Conservation (phyloP, 2,888 invertebrate genomes). For the Spodoptera exigua region DNA sequence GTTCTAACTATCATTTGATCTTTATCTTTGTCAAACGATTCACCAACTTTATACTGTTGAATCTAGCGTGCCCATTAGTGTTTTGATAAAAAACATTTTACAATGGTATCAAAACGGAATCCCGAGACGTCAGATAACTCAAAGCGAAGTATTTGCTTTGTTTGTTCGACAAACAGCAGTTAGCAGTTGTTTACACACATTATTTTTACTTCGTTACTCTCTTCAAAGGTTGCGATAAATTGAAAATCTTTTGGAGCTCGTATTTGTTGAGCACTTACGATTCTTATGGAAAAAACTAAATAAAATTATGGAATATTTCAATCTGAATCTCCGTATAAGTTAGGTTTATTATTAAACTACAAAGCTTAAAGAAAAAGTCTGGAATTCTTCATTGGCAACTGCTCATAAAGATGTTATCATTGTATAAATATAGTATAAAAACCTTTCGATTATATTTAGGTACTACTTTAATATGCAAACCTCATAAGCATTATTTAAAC, state of each 20-base stretch:
- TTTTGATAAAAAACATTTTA: slow-evolving; percentile 3
- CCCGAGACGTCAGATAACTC: slow-evolving; percentile 12
- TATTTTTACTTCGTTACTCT: slow-evolving; percentile 1
- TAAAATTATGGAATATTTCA: neutral
- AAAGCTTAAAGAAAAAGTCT: too few species aligned
- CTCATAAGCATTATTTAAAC: neutral
- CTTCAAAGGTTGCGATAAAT: slow-evolving; percentile 2
- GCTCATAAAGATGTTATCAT: too few species aligned
- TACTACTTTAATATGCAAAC: too few species aligned
- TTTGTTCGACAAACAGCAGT: slow-evolving; percentile 23
- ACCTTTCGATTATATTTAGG: too few species aligned
- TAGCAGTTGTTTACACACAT: slow-evolving; percentile 11
- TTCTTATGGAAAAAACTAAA: neutral
- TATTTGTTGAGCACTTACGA: slow-evolving; percentile 17
- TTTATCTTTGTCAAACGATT: too few species aligned
- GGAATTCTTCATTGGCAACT: too few species aligned
- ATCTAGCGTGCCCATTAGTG: neutral
- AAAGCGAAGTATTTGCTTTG: slow-evolving; percentile 11
- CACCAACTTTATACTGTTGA: neutral
- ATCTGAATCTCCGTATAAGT: neutral
- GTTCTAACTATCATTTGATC: too few species aligned
- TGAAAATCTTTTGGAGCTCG: neutral
- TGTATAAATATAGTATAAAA: too few species aligned
- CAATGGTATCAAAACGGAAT: slow-evolving; percentile 8
- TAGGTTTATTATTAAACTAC: too few species aligned